Percentiles rank a stretch among this genome's conserved stretches.
These are phyloP conservation scores for Cavia aperea DNA, from an alignment of 2,113 vertebrate genomes.

Conservation along the genomic window DNA sequence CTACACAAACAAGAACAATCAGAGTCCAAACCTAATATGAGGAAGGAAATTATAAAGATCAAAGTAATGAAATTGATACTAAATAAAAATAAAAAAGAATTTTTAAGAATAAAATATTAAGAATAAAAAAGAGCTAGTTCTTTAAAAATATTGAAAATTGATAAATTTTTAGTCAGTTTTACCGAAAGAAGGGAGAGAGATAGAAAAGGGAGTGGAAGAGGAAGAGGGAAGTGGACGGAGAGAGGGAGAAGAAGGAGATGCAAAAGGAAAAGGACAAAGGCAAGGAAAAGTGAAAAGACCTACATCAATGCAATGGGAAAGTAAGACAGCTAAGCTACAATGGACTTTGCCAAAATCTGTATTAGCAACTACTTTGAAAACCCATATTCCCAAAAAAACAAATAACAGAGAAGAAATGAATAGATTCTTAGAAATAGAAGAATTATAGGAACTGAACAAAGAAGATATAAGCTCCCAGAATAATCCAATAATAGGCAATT, in stretches of 20 bases:
- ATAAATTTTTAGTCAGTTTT: not conserved
- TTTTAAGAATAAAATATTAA: no score
- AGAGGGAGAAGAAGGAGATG: not conserved
- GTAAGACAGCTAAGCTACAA: not conserved
- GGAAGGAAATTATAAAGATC: not conserved
- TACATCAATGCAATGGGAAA: not conserved
- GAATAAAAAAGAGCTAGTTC: not conserved
- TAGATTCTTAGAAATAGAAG: not conserved
- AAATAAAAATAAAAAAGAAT: not conserved
- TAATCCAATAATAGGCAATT: not conserved
- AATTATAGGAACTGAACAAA: not conserved
- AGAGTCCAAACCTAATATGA: not conserved
- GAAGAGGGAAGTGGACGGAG: not conserved
- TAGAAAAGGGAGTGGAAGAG: not conserved
- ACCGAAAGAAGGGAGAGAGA: not conserved
- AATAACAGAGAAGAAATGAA: not conserved
- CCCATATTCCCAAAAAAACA: not conserved
- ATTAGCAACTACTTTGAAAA: not conserved
- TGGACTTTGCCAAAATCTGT: not conserved
- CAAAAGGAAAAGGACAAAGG: not conserved
- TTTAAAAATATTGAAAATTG: not conserved
- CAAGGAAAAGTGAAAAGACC: not conserved
- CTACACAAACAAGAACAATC: not conserved
- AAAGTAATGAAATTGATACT: not conserved
- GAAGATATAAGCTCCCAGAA: not conserved